Base-by-base conservation (phyloP, 2,797 vertebrate genomes). In the Catamblyrhynchus diadema region DNA sequence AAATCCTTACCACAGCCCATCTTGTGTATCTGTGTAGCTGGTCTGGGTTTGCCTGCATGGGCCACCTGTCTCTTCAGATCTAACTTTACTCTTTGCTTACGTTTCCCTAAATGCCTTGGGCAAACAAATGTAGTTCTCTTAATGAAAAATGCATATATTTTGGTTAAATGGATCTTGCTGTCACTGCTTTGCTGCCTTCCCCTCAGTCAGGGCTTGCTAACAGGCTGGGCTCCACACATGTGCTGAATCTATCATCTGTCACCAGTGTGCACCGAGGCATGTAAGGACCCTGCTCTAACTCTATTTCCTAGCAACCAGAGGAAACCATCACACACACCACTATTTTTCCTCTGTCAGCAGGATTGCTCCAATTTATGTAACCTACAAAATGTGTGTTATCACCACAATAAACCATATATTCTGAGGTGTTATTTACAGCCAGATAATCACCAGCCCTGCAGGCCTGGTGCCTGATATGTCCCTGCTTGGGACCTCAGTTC, bases 251-350 rank as follows among this genome's bases (percentile, higher is more conserved):
- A 86, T 97, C 97, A 96, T 97, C 94, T 96, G 97, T 96, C 69
- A 80, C 33, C 17, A 81, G 94, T 75, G 96, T 92, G 96, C 95
- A 95, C 47, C 21, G 41, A 95, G 93, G 89, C 95, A 75, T 96
- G 91, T 28, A 96, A 97, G 95, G 95, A 94, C 94, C 95, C 77
- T 85, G 97, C 94, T 93, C 94, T 94, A 91, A 96, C 95, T 97
- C 96, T 95, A 98, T 97, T 98, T 97, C 97, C 97, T 97, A 98
- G 97, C 97, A 98, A 97, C 97, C 86, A 0, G 94, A 94, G 89
- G 92, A 96, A 97, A 95, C 89, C 94, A 95, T 94, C 86, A 86
- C 88, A 90, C 88, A 87, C 89, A 74, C 94, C 93, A 89, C 88
- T 93, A 95, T 97, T 97, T 97, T 91, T 95, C 88, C 96, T 75